phyloP scores from a whole-genome alignment of 2,888 invertebrate genomes.

The Nowickia ferox region DNA sequence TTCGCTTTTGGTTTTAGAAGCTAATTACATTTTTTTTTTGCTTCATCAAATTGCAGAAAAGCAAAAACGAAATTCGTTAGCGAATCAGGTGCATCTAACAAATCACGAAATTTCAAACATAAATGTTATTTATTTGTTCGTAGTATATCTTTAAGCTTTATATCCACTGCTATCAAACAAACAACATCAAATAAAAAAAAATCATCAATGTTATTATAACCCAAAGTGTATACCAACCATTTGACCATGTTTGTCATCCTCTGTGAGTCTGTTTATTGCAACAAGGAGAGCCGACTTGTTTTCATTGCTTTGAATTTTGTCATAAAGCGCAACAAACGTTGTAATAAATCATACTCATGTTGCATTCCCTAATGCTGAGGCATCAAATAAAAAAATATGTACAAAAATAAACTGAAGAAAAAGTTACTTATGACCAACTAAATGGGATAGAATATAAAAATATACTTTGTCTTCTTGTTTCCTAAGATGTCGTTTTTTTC shows the following conservation, averaged over 20 bases:
- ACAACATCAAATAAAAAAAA: constrained; percentile 6
- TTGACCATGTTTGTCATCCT: constrained; percentile 56
- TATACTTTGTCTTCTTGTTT: constrained; percentile 46
- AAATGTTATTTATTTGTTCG: constrained; percentile 52
- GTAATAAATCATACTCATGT: constrained; percentile 72
- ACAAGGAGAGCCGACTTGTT: constrained; percentile 58
- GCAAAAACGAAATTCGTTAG: constrained; percentile 37
- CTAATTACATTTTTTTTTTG: neutral
- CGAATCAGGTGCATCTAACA: constrained; percentile 68
- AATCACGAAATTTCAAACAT: constrained; percentile 57
- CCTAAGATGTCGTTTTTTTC: constrained; percentile 14
- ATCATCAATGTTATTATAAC: constrained; percentile 14
- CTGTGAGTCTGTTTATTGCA: constrained; percentile 26
- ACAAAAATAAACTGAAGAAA: constrained; percentile 2
- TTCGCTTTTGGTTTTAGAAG: neutral
- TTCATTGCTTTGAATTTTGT: constrained; percentile 31
- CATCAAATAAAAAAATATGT: constrained; percentile 46
- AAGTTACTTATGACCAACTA: constrained; percentile 40
- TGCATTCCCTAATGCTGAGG: constrained; percentile 60
- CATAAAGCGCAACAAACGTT: constrained; percentile 62
- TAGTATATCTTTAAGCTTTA: neutral
- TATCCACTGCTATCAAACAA: no score
- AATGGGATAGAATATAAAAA: constrained; percentile 35
- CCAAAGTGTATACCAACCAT: constrained; percentile 10
- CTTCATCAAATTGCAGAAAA: neutral